phyloP scores from a whole-genome alignment of 2,113 vertebrate species.

The Menura novaehollandiae region DNA sequence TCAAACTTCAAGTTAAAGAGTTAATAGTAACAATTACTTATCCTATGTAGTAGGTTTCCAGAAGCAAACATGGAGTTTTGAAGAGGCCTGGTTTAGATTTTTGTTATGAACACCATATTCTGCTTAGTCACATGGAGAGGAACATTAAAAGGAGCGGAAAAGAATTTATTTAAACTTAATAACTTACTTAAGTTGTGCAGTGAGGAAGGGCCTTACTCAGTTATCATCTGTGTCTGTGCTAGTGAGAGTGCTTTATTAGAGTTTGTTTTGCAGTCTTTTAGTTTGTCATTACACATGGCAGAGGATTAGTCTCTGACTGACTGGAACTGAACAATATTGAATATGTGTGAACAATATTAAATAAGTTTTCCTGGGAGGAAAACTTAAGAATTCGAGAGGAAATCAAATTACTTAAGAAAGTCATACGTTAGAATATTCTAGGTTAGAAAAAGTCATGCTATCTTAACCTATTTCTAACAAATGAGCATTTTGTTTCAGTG shows the following conservation, averaged over 20 bases:
- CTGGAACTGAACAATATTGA: background rate
- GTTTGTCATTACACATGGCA: background rate
- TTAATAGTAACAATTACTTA: background rate
- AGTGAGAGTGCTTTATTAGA: background rate
- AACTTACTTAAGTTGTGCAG: background rate
- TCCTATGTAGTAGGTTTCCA: background rate
- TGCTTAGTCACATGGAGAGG: background rate
- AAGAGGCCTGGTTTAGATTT: background rate
- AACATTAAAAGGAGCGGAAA: background rate
- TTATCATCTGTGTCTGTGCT: background rate
- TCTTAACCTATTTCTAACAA: background rate
- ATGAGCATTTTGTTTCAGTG: background rate
- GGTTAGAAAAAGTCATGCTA: background rate
- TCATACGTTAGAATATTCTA: background rate
- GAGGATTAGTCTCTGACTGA: background rate
- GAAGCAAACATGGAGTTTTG: background rate
- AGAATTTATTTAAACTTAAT: background rate
- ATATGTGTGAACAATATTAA: background rate
- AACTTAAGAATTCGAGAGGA: background rate
- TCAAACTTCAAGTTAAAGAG: slow-evolving; percentile 14
- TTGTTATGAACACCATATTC: background rate
- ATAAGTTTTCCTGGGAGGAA: background rate
- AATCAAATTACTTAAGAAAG: background rate
- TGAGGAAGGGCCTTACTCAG: background rate
- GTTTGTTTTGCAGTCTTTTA: background rate